phyloP scores from a whole-genome alignment of 2,113 vertebrate genomes.

The Solenodon paradoxus region DNA sequence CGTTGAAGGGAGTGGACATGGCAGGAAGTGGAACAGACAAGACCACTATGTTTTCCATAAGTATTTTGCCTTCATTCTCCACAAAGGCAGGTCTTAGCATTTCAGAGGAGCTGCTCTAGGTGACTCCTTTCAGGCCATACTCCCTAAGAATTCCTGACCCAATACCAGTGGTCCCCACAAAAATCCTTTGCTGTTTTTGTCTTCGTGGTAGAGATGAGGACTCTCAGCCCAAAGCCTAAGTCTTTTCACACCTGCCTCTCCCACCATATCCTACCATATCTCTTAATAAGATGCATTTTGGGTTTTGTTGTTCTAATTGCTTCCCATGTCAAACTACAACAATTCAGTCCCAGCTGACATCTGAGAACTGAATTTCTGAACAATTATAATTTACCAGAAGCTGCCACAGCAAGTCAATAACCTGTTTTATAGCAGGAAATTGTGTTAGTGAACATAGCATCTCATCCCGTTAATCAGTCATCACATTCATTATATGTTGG shows the following conservation, averaged over 20 bases:
- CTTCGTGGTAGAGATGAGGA: background rate
- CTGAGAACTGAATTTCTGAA: slow-evolving; percentile 22
- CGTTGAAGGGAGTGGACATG: slow-evolving; percentile 66
- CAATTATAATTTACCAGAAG: slow-evolving; percentile 34
- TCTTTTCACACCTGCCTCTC: background rate
- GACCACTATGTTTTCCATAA: slow-evolving; percentile 38
- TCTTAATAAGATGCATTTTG: background rate
- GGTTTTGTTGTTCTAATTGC: background rate
- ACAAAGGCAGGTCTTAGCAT: background rate
- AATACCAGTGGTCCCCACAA: background rate
- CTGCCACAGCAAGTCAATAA: slow-evolving; percentile 67
- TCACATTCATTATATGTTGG: slow-evolving; percentile 44
- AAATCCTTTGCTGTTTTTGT: background rate
- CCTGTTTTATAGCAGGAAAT: slow-evolving; percentile 54
- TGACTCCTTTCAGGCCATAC: background rate
- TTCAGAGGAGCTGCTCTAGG: background rate
- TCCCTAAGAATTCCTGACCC: background rate
- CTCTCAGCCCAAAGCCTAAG: background rate
- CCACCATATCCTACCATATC: background rate
- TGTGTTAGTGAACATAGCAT: slow-evolving; percentile 50
- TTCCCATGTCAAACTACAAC: background rate
- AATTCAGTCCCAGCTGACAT: background rate
- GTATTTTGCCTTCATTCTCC: background rate
- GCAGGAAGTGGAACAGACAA: slow-evolving; percentile 49
- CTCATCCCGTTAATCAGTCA: slow-evolving; percentile 55